Percentiles rank a stretch among this genome's conserved stretches.
Conservation (phyloP, 1,140 invertebrate species). For the Belonocnema kinseyi region DNA sequence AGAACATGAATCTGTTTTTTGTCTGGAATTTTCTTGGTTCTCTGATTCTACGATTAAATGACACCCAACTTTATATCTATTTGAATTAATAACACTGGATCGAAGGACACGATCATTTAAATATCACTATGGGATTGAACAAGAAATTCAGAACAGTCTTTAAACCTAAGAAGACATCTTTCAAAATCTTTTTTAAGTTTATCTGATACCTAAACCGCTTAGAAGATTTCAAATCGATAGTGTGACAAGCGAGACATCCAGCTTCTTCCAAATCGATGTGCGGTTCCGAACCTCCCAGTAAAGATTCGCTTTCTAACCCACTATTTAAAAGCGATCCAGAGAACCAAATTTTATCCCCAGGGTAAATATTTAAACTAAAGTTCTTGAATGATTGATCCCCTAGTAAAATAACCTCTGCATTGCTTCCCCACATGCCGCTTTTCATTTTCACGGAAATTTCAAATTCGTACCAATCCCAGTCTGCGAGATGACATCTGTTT, state of each 20-base stretch:
- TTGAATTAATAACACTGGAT: neutral
- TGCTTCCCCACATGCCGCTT: conserved; percentile 80
- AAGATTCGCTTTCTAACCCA: conserved; percentile 67
- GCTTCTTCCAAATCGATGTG: conserved; percentile 80
- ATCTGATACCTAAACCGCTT: conserved; percentile 72
- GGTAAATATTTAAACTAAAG: conserved; percentile 80
- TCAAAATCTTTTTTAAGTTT: conserved; percentile 74
- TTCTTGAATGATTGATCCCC: conserved; percentile 82
- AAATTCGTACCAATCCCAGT: conserved; percentile 83
- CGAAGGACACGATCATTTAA: conserved; percentile 76
- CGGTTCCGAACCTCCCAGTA: conserved; percentile 77
- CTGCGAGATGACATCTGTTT: conserved; percentile 81
- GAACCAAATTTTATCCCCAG: conserved; percentile 84
- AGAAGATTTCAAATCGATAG: conserved; percentile 74
- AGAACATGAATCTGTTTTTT: too few relatives aligned
- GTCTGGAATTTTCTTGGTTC: too few relatives aligned
- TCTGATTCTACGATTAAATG: neutral
- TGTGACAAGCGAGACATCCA: conserved; percentile 81
- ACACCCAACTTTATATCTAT: neutral
- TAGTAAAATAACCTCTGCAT: conserved; percentile 78
- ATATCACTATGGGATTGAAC: conserved; percentile 84
- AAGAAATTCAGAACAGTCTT: conserved; percentile 86
- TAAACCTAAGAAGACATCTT: conserved; percentile 79
- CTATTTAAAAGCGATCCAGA: conserved; percentile 77
- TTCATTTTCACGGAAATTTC: conserved; percentile 83